A percentile compares a stretch with the other conserved stretches of the same genome.
Conservation (phyloP, 1,140 invertebrate species). For the Leptestheria dahalacensis region DNA sequence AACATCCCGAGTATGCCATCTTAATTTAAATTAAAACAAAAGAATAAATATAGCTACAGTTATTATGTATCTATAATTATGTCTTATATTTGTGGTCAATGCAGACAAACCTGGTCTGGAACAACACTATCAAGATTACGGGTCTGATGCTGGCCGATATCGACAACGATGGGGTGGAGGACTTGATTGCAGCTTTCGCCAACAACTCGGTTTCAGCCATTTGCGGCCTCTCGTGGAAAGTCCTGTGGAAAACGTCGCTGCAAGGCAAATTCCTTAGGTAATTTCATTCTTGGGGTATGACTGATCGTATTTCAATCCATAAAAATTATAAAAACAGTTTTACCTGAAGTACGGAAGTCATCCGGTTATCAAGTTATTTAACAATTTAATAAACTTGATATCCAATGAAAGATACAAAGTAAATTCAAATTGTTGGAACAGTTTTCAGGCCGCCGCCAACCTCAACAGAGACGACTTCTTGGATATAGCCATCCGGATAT, state of each 20-base stretch:
- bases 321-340: too few species aligned
- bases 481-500: neutral
- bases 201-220: neutral
- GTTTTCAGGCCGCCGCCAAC: slow-evolving; percentile 4
- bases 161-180: slow-evolving; percentile 1
- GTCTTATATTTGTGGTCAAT: neutral
- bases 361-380: too few species aligned
- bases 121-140: neutral
- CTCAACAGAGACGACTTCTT: neutral
- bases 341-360: too few species aligned
- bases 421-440: too few species aligned
- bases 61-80: too few species aligned
- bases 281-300: neutral
- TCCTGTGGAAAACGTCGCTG: neutral
- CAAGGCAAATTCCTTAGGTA: neutral
- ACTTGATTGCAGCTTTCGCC: neutral
- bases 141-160: slow-evolving; percentile 5
- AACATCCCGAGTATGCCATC: too few species aligned
- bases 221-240: neutral
- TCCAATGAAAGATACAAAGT: neutral
- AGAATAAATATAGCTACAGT: too few species aligned
- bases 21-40: too few species aligned
- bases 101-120: neutral
- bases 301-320: too few species aligned
- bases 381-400: too few species aligned